A percentile compares a stretch with the other conserved stretches of the same genome.
Conservation (phyloP, 1,140 invertebrate genomes). For the Eurosta solidaginis region DNA sequence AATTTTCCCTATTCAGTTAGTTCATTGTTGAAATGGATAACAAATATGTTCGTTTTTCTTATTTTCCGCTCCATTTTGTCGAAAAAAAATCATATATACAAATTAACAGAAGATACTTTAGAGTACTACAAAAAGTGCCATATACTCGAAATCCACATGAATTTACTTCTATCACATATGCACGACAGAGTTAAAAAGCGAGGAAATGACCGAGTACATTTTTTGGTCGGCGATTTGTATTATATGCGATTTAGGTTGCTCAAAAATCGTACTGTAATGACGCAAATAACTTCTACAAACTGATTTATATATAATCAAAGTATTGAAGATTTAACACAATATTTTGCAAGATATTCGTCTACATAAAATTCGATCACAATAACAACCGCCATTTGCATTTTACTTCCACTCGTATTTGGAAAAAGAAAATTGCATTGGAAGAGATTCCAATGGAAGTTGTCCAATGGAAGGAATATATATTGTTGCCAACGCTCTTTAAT, state of each 20-base stretch:
- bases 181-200: neutral
- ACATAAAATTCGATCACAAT: conserved; percentile 53
- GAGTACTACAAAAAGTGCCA: no score
- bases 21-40: no score
- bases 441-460: neutral
- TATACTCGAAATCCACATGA: conserved; percentile 41
- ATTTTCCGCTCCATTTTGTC: no score
- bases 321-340: neutral
- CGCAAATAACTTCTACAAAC: neutral
- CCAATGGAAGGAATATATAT: neutral
- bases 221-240: neutral
- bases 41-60: no score
- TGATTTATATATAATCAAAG: neutral
- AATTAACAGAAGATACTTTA: no score
- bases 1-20: no score
- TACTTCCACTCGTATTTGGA: conserved; percentile 38
- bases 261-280: neutral
- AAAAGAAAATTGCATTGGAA: conserved; percentile 22
- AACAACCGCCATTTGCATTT: conserved; percentile 57
- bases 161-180: conserved; percentile 33
- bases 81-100: no score
- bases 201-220: neutral
- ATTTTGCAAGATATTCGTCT: conserved; percentile 51
- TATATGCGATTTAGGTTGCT: neutral
- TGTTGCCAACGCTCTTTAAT: neutral